Base-by-base conservation (phyloP, 2,888 invertebrate genomes). In the Eupithecia abbreviata region DNA sequence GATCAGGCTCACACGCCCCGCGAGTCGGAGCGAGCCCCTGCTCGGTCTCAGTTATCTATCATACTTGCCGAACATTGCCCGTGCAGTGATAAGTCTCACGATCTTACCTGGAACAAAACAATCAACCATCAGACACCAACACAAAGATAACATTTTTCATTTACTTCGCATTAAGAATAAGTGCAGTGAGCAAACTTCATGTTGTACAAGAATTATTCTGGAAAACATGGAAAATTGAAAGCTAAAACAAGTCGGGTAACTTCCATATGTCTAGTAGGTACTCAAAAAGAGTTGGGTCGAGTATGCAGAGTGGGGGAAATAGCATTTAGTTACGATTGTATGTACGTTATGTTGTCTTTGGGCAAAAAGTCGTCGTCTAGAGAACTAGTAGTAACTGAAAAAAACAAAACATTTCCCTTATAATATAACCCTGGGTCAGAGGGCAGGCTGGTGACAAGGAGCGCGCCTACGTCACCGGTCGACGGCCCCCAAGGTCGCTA, bases 391-490 rank as follows among this genome's bases (percentile, higher is more conserved):
- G 30, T 30, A 30, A 30, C 47, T 12, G 49, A 13, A 4, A 13
- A 67, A 42, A 67, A 43, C 43, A 67, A 67, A 67, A 67, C 43
- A 67, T 67, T 67, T 43, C 42, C 67, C 43, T 43, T 43, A 43
- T 66, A 41, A 43, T 66, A 41, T 13, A 30, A 30, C 10, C 4
- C 2, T 7, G 30, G 58, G 47, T 30, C 30, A 30, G 30, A 30
- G 30, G 30, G 30, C 30, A 69, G 74, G 73, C 71, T 62, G 62
- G 65, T 84, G 2, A 30, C 18, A 18, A 9, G 41, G 30, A 66
- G 41, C 42, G 67, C 15, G 15, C 6, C 89, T 89, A 90, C 90
- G 89, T 90, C 89, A 90, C 79, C 86, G 90, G 89, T 90, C 89
- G 90, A 83, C 87, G 89, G 83, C 85, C 89, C 82, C 81, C 85